phyloP scores from a whole-genome alignment of 2,797 vertebrate species.

The Rhincodon typus region DNA sequence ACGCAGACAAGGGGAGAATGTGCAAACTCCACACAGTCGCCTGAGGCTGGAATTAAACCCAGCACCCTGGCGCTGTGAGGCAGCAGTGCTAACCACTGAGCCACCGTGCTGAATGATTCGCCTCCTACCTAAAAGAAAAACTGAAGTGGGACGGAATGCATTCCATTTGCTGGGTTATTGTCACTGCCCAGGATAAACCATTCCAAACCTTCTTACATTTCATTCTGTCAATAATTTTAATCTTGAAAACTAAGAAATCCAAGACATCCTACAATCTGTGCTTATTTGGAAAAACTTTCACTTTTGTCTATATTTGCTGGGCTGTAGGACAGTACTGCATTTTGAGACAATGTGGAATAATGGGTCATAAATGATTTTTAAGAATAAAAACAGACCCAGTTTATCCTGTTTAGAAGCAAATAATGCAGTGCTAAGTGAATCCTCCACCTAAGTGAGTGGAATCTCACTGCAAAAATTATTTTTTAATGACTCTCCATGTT shows the following conservation, averaged over 20 bases:
- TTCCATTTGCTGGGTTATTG: too few relatives aligned
- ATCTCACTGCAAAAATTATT: constrained; percentile 13
- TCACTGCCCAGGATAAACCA: too few relatives aligned
- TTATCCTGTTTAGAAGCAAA: constrained; percentile 1
- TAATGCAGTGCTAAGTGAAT: neutral
- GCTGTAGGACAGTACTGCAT: neutral
- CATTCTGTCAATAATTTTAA: neutral
- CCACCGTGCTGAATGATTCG: too few relatives aligned
- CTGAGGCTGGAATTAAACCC: too few relatives aligned
- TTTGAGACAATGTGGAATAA: neutral
- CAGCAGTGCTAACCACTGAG: too few relatives aligned
- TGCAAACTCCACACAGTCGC: too few relatives aligned
- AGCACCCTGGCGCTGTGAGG: too few relatives aligned
- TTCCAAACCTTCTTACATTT: too few relatives aligned
- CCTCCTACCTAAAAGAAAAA: too few relatives aligned
- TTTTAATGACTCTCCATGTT: neutral
- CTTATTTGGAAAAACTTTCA: neutral
- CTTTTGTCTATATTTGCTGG: neutral
- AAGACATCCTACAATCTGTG: neutral
- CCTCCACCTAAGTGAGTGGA: neutral
- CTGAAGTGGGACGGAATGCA: too few relatives aligned
- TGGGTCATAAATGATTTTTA: neutral
- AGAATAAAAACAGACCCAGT: neutral
- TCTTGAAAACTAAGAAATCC: neutral
- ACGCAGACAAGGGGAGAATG: too few relatives aligned